phyloP scores from a whole-genome alignment of 2,113 vertebrate genomes.

The Pygoscelis antarcticus region DNA sequence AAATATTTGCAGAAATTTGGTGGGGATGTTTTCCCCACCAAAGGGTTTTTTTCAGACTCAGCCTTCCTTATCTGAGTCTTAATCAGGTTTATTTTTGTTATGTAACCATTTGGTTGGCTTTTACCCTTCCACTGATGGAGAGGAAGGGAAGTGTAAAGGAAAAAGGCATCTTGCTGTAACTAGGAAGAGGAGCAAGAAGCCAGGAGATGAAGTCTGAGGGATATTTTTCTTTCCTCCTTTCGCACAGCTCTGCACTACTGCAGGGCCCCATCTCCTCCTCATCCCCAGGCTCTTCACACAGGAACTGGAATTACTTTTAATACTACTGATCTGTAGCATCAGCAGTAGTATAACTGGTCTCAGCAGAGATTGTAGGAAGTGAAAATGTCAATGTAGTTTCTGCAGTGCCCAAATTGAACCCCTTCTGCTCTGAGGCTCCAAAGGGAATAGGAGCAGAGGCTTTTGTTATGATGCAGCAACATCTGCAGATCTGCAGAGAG shows the following conservation, averaged over 20 bases:
- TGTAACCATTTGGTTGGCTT: background rate
- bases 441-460: background rate
- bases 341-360: background rate
- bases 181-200: background rate
- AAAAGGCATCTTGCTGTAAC: background rate
- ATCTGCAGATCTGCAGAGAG: constrained; percentile 24
- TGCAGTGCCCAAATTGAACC: background rate
- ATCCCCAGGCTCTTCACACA: background rate
- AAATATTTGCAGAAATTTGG: background rate
- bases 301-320: background rate
- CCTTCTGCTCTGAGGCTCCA: background rate
- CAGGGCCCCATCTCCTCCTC: background rate
- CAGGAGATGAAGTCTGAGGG: background rate
- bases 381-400: background rate
- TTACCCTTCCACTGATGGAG: background rate
- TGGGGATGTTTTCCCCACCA: background rate
- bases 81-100: background rate
- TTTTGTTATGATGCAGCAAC: constrained; percentile 42
- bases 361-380: background rate
- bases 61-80: background rate
- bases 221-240: background rate
- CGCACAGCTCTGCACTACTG: background rate
- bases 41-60: background rate
- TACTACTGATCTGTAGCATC: background rate
- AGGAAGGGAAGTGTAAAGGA: background rate